These are phyloP conservation scores for Toxonevra muliebris DNA, from an alignment of 2,888 invertebrate species.

Conservation along the genomic window DNA sequence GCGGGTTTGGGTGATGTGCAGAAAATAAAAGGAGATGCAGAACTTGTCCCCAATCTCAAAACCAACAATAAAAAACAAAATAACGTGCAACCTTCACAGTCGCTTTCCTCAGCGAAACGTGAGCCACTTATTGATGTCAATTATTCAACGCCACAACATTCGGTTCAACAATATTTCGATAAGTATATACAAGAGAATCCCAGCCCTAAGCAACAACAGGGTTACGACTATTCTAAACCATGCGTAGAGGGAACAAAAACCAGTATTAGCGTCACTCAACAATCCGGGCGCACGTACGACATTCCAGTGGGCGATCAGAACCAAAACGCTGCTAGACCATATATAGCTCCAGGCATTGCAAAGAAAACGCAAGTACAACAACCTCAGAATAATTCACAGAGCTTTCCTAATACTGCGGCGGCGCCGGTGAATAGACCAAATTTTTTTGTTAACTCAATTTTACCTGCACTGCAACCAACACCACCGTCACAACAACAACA, in stretches of 20 bases:
- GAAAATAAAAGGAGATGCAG: conserved; percentile 62
- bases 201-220: conserved; percentile 43
- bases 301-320: conserved; percentile 55
- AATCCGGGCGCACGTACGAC: conserved; percentile 57
- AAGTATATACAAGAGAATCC: conserved; percentile 49
- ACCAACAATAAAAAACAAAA: conserved; percentile 42
- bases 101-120: conserved; percentile 35
- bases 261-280: conserved; percentile 54
- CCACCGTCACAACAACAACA: conserved; percentile 28
- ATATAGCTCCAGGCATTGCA: conserved; percentile 57
- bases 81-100: conserved; percentile 27
- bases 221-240: conserved; percentile 53
- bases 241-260: conserved; percentile 41
- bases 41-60: conserved; percentile 51
- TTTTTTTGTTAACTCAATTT: conserved; percentile 43
- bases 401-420: neutral
- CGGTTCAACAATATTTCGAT: conserved; percentile 53
- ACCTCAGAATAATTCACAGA: conserved; percentile 21
- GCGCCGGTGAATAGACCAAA: conserved; percentile 27
- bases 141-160: conserved; percentile 53
- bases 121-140: conserved; percentile 53
- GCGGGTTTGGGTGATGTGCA: conserved; percentile 42
- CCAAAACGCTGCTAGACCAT: conserved; percentile 51
- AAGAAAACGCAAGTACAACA: conserved; percentile 49
- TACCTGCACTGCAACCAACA: conserved; percentile 41